A percentile compares a stretch with the other conserved stretches of the same genome.
These are phyloP conservation scores for Phaonia tiefii DNA, from an alignment of 2,888 invertebrate species.

Conservation along the genomic window DNA sequence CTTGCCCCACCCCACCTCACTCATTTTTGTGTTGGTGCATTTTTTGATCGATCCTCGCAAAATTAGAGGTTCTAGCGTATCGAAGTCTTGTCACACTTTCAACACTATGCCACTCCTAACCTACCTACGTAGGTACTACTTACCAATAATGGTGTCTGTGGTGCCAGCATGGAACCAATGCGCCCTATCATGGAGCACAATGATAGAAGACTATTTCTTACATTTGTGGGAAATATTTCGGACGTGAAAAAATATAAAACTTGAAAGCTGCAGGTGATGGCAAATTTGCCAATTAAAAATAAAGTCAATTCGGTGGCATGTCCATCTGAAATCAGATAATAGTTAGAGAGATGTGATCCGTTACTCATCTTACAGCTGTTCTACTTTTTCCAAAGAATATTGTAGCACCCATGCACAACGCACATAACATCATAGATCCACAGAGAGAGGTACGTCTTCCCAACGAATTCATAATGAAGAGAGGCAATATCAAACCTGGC, in stretches of 20 bases:
- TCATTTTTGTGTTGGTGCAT: no score
- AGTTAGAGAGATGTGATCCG: background rate
- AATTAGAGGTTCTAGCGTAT: no score
- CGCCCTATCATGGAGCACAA: conserved; percentile 87
- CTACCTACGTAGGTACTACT: conserved; percentile 20
- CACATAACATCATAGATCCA: conserved; percentile 84
- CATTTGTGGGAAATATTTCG: conserved; percentile 87
- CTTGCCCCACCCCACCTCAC: no score
- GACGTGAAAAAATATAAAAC: conserved; percentile 86
- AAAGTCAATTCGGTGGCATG: conserved; percentile 81
- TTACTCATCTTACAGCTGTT: conserved; percentile 22
- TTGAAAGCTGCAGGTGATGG: conserved; percentile 85
- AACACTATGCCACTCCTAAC: no score
- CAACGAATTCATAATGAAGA: conserved; percentile 84
- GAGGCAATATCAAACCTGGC: conserved; percentile 86
- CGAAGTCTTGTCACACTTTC: no score
- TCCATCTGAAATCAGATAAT: conserved; percentile 68
- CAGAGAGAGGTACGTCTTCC: conserved; percentile 85
- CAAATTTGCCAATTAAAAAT: conserved; percentile 85
- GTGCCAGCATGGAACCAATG: conserved; percentile 86
- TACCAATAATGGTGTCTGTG: conserved; percentile 85
- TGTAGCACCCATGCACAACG: conserved; percentile 75
- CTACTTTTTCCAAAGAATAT: conserved; percentile 74
- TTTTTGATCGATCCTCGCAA: no score
- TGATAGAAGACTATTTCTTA: conserved; percentile 85